phyloP scores from a whole-genome alignment of 2,113 vertebrate species.

The Scophthalmus maximus region DNA sequence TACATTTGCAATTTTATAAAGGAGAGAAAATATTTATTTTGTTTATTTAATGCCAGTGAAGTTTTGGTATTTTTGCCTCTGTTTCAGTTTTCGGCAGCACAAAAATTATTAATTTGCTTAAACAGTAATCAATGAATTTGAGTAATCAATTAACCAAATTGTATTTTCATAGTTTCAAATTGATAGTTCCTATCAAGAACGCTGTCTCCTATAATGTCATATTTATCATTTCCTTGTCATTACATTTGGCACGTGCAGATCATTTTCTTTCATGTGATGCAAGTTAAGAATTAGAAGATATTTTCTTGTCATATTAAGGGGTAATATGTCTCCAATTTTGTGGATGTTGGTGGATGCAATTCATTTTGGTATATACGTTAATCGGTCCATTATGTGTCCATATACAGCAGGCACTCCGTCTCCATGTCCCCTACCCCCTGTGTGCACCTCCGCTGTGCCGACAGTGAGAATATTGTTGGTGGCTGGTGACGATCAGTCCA shows the following conservation, averaged over 20 bases:
- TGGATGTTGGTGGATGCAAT: background rate
- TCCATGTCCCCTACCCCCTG: slow-evolving; percentile 47
- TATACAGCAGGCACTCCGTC: slow-evolving; percentile 18
- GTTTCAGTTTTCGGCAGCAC: too few relatives aligned
- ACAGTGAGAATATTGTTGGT: slow-evolving; percentile 91
- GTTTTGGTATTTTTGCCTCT: background rate
- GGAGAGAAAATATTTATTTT: too few relatives aligned
- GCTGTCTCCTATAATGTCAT: background rate
- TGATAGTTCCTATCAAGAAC: background rate
- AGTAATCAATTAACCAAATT: background rate
- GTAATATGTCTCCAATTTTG: background rate
- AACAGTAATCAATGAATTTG: too few relatives aligned
- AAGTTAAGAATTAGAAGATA: background rate
- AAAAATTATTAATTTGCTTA: too few relatives aligned
- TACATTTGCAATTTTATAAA: background rate
- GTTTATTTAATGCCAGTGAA: background rate
- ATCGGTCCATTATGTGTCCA: background rate
- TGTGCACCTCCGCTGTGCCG: slow-evolving; percentile 85
- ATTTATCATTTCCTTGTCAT: background rate
- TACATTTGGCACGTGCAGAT: background rate
- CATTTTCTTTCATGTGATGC: background rate
- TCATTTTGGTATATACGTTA: background rate
- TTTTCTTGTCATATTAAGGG: background rate
- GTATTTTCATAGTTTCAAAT: background rate
- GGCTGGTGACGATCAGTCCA: slow-evolving; percentile 94